phyloP scores from a whole-genome alignment of 1,140 invertebrate genomes.

The Leptestheria dahalacensis region DNA sequence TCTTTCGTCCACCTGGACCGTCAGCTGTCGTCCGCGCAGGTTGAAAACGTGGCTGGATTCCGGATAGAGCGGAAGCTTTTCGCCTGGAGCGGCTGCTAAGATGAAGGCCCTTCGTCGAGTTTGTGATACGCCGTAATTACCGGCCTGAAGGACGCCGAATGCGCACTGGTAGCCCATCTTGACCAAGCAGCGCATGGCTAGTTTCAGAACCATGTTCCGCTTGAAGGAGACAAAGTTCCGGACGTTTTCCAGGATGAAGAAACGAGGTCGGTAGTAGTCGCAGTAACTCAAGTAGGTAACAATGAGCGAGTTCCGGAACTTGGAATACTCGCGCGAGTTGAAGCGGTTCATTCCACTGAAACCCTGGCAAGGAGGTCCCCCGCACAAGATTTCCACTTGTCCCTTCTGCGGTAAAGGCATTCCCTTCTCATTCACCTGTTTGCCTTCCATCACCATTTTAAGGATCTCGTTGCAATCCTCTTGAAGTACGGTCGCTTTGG shows the following conservation, averaged over 20 bases:
- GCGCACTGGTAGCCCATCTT: slow-evolving; percentile 79
- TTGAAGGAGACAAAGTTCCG: slow-evolving; percentile 70
- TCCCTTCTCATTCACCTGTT: slow-evolving; percentile 34
- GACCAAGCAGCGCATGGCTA: slow-evolving; percentile 57
- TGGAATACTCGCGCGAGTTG: slow-evolving; percentile 69
- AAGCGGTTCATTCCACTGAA: slow-evolving; percentile 84
- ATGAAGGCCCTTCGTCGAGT: slow-evolving; percentile 63
- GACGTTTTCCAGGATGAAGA: slow-evolving; percentile 75
- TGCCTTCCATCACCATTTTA: slow-evolving; percentile 42
- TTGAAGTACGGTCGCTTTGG: slow-evolving; percentile 52
- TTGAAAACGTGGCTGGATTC: slow-evolving; percentile 67
- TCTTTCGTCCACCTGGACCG: slow-evolving; percentile 57
- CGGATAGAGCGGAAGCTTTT: slow-evolving; percentile 59
- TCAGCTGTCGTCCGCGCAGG: slow-evolving; percentile 48
- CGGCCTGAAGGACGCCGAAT: slow-evolving; percentile 72
- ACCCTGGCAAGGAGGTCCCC: slow-evolving; percentile 82
- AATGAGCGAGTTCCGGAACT: slow-evolving; percentile 71
- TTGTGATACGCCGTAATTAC: slow-evolving; percentile 72
- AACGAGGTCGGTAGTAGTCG: slow-evolving; percentile 71
- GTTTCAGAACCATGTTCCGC: slow-evolving; percentile 62
- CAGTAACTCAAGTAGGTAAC: slow-evolving; percentile 68
- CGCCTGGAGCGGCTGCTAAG: slow-evolving; percentile 65
- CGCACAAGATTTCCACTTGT: slow-evolving; percentile 69
- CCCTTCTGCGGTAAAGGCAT: slow-evolving; percentile 55
- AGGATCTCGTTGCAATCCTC: slow-evolving; percentile 68